Conservation (phyloP, 2,113 vertebrate species). For the Hippotragus niger region DNA sequence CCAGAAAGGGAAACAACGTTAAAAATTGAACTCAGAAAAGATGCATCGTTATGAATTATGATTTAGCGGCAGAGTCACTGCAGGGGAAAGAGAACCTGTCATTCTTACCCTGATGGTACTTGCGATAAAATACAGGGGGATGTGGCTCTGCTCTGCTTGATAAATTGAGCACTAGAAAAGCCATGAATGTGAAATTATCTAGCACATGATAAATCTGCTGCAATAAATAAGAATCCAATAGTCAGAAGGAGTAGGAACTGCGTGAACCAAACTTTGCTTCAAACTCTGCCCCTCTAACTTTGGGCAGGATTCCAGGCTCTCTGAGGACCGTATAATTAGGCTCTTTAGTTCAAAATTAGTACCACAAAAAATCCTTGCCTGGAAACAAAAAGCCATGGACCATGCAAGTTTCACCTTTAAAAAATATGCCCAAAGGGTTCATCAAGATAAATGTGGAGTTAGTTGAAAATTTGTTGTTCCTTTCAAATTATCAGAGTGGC, state of each 20-base stretch:
- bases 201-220: constrained; percentile 74
- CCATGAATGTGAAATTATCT: constrained; percentile 75
- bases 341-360: constrained; percentile 3
- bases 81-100: constrained; percentile 69
- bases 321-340: not conserved
- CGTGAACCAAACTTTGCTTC: constrained; percentile 44
- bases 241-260: constrained; percentile 37
- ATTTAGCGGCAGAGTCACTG: constrained; percentile 66
- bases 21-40: constrained; percentile 54
- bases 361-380: not conserved
- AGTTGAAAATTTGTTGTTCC: constrained; percentile 15
- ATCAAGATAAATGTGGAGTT: not conserved
- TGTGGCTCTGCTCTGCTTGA: constrained; percentile 62
- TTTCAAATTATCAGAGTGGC: constrained; percentile 43
- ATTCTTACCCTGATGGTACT: constrained; percentile 60
- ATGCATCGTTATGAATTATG: constrained; percentile 67
- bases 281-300: constrained; percentile 11
- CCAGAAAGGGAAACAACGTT: constrained; percentile 60
- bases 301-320: not conserved
- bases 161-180: constrained; percentile 74
- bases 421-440: constrained; percentile 34
- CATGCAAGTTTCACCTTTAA: constrained; percentile 26
- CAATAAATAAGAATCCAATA: constrained; percentile 70
- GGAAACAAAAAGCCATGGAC: not conserved
- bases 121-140: constrained; percentile 74